phyloP scores from a whole-genome alignment of 1,140 invertebrate genomes.

The Drosophila mojavensis region DNA sequence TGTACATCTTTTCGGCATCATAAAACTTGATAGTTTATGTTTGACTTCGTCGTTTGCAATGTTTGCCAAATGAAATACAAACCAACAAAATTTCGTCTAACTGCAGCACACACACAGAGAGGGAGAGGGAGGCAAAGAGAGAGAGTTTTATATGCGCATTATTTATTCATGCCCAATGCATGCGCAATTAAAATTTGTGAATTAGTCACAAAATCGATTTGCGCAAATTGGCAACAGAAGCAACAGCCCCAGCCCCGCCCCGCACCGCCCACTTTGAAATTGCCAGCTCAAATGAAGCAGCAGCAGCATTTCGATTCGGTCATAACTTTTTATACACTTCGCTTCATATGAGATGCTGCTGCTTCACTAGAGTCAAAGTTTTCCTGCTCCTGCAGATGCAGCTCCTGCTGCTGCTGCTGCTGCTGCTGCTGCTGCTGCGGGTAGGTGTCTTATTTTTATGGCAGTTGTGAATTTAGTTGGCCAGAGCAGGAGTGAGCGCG shows the following conservation, averaged over 20 bases:
- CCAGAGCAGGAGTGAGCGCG: neutral
- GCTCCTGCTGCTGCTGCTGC: neutral
- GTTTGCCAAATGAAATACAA: conserved; percentile 52
- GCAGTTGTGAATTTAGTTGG: conserved; percentile 49
- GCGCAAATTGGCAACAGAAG: conserved; percentile 59
- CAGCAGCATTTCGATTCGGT: conserved; percentile 12
- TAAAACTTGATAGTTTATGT: conserved; percentile 76
- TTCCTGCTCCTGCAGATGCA: conserved; percentile 8
- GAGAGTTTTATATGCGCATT: conserved; percentile 56
- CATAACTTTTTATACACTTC: conserved; percentile 50
- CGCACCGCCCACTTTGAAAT: conserved; percentile 18
- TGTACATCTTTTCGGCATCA: conserved; percentile 56
- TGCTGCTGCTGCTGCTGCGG: neutral
- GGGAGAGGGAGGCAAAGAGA: neutral
- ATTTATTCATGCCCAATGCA: conserved; percentile 75
- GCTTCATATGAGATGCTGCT: conserved; percentile 30
- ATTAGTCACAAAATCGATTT: conserved; percentile 79
- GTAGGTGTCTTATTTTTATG: conserved; percentile 42
- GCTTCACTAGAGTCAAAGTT: conserved; percentile 32
- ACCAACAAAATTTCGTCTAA: conserved; percentile 49
- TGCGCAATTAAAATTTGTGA: conserved; percentile 75
- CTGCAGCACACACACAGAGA: conserved; percentile 22
- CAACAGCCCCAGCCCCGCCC: conserved; percentile 17
- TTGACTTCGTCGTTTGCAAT: conserved; percentile 50
- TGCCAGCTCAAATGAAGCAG: conserved; percentile 43